Base-by-base conservation (phyloP, 2,888 invertebrate genomes). In the Orthosia incerta region DNA sequence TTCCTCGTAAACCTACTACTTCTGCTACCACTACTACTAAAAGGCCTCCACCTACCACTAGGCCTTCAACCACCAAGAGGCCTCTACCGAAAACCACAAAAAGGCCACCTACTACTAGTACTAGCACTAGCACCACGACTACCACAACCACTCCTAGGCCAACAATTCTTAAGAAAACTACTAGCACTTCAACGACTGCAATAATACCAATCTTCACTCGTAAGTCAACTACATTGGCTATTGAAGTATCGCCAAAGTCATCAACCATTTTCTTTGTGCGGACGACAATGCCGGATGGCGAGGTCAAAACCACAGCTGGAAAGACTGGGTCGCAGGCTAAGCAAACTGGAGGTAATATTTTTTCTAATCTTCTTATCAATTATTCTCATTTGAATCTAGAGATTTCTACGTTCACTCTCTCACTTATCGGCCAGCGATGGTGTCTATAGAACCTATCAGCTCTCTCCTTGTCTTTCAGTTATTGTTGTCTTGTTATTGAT, bases 311-410 rank as follows among this genome's bases (percentile, higher is more conserved):
- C 3, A 45, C 23, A 20, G 23, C 15, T 46, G 31, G 26, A 3
- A 57, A 57, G 12, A 57, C 9, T 45, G 23, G 39, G 39, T 39
- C 56, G n/a, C 23, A 18, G 39, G 66, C n/a, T 5, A 63, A 67
- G 23, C 57, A 83, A 73, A 26, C 62, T 59, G 46, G 56, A 83
- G 86, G 83, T 84, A 60, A 48, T 46, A 23, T 46, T 31, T 50
- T 71, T 31, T 26, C 7, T 53, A 4, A 5, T 31, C 18, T 20
- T n/a, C 3, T 31, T 16, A 39, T 45, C 2, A 46, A 16, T 16
- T 0, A n/a, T 26, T 46, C 11, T 53, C 20, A 18, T 20, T 20
- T 23, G 15, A 3, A 16, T 23, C 9, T 73, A 16, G 7, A 55
- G 18, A 39, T 48, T 74, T 62, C n/a, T 4, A 12, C 50, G 12